Evolutionary conservation across 2,797 vertebrate genomes (phyloP), one percentile per base, ranked within the genome.

Genomic region (Tokudaia muenninki): DNA sequence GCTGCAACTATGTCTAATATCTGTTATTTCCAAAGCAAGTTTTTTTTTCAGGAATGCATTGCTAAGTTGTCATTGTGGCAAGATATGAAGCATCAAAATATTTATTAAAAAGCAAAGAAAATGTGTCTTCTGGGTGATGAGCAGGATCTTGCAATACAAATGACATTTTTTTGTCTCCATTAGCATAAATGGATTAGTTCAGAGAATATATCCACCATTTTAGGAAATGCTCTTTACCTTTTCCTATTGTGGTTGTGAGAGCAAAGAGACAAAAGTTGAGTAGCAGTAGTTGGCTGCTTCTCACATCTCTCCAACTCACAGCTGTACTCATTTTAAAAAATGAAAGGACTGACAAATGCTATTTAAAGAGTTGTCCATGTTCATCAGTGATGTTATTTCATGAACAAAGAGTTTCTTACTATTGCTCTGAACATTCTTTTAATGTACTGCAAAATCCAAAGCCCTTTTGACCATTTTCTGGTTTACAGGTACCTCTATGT

Each of bases 351-450:
- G 26, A 52, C 75, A 70, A 87, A 37, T 22, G 87, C 92, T 75
- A 80, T 52, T 59, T 61, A 83, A 94, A 52, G 19, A 67, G 13
- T 26, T 97, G 37, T 37, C 21, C 5, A 22, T 87, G 22, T 94
- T 80, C 72, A 78, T 93, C 95, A 88, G 14, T 79, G 79, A 92
- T 26, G 22, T 24, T 95, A 11, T 82, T 93, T 92, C 50, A 57
- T 59, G 4, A 34, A 37, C 6, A 47, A 79, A 12, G 5, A 90
- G 52, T 87, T 94, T 94, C 13, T 47, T 90, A 14, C 41, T 12
- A 52, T 83, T 19, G 19, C 4, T 78, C 10, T 72, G 41, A 55
- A 50, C 10, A 59, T 44, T 97, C 9, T 83, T 67, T 21, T 90
- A 80, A 67, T 31, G 16, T 11, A 75, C 13, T 67, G 0, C 7